phyloP scores from a whole-genome alignment of 1,140 invertebrate genomes.

The Caenorhabditis tropicalis region DNA sequence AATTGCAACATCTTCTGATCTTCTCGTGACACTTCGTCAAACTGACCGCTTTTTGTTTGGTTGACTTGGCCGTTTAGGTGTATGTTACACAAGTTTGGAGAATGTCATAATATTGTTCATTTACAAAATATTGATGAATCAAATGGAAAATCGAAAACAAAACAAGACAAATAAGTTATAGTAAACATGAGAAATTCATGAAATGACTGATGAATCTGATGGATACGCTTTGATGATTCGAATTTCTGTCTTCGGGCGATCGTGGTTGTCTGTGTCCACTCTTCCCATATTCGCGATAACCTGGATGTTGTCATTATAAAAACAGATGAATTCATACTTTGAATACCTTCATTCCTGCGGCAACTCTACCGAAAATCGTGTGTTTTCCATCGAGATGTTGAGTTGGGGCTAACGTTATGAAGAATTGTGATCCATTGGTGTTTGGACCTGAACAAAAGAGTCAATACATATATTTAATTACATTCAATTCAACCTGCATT shows the following conservation, averaged over 20 bases:
- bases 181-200: not conserved
- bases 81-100: not conserved
- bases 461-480: not conserved
- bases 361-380: constrained; percentile 85
- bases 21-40: constrained; percentile 35
- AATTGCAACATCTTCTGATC: not conserved
- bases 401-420: constrained; percentile 92
- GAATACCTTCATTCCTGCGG: constrained; percentile 73
- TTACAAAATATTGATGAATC: not conserved
- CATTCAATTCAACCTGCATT: constrained; percentile 76
- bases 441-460: constrained; percentile 82
- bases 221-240: constrained; percentile 48
- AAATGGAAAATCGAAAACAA: not conserved
- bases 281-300: constrained; percentile 73
- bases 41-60: constrained; percentile 7
- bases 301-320: not conserved
- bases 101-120: not conserved
- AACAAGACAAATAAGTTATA: not conserved
- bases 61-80: not conserved
- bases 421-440: constrained; percentile 97
- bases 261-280: constrained; percentile 73
- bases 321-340: not conserved
- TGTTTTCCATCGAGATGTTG: constrained; percentile 98
- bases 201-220: constrained; percentile 5
- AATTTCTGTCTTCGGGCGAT: constrained; percentile 69